phyloP scores from a whole-genome alignment of 2,797 vertebrate species.

The Sebastes umbrosus region DNA sequence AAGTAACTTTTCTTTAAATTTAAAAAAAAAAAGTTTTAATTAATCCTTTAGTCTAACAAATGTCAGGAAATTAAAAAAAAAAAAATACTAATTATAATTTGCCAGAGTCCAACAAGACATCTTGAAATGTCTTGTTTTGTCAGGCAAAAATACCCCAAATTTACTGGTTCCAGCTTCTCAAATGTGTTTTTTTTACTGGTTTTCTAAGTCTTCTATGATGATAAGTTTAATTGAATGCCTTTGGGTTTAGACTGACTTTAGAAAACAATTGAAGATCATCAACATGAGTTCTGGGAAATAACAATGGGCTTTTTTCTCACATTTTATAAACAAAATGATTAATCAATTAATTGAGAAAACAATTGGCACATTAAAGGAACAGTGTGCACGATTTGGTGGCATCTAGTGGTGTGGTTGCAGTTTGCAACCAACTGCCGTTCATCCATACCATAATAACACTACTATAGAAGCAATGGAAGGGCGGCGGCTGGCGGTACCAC shows the following conservation, averaged over 20 bases:
- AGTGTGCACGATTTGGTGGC: rapidly evolving
- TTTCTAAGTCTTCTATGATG: neutral
- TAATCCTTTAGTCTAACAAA: neutral
- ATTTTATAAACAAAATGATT: neutral
- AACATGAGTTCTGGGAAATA: neutral
- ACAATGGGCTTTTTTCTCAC: neutral
- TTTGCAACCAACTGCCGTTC: too few species aligned
- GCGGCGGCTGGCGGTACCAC: too few species aligned
- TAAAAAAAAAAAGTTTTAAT: neutral
- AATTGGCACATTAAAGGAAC: neutral
- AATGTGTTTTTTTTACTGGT: neutral
- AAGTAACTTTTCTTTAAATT: neutral
- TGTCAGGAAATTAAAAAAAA: neutral
- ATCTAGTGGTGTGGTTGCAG: too few species aligned
- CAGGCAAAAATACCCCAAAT: neutral
- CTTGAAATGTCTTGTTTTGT: neutral
- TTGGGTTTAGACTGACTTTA: neutral
- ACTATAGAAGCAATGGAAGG: rapidly evolving
- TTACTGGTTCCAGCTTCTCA: neutral
- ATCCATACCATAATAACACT: too few species aligned
- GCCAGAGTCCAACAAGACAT: neutral
- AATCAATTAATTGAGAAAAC: neutral
- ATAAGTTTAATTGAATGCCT: neutral
- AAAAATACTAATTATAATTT: too few species aligned
- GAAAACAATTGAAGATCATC: neutral